These are phyloP conservation scores for Serinus canaria DNA, from an alignment of 2,113 vertebrate genomes.

Conservation along the genomic window DNA sequence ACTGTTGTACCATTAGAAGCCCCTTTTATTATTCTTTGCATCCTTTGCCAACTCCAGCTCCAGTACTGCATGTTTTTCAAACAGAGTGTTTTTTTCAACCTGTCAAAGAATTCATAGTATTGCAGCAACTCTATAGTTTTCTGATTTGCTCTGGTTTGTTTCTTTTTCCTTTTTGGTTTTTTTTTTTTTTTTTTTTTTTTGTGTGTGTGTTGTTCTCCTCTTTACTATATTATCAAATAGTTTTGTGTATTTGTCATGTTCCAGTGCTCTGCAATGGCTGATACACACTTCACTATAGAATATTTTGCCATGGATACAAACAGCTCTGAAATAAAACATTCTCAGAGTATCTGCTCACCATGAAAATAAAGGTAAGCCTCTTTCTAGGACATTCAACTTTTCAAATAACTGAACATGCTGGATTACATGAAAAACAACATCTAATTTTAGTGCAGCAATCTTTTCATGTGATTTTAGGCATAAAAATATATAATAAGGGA, in stretches of 20 bases:
- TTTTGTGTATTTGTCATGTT: neutral
- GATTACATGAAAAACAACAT: neutral
- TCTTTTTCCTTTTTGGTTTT: accelerated
- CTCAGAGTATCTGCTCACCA: neutral
- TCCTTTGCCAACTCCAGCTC: neutral
- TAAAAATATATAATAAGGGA: neutral
- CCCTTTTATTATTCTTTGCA: neutral
- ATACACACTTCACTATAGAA: neutral
- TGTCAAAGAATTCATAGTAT: neutral
- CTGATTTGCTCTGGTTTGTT: neutral
- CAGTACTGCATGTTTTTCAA: neutral
- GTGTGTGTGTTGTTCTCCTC: neutral
- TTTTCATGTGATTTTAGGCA: neutral
- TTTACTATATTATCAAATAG: neutral
- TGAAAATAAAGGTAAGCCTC: neutral
- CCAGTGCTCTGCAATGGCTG: neutral
- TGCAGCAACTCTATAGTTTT: neutral
- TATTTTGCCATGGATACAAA: neutral
- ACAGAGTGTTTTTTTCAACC: neutral
- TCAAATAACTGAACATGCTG: neutral
- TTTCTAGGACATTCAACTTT: neutral
- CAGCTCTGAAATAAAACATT: neutral
- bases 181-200: accelerated
- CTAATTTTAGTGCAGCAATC: neutral
- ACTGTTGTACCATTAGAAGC: neutral